Evolutionary conservation across 2,888 invertebrate species (phyloP).

Genomic region (Agriotes lineatus): DNA sequence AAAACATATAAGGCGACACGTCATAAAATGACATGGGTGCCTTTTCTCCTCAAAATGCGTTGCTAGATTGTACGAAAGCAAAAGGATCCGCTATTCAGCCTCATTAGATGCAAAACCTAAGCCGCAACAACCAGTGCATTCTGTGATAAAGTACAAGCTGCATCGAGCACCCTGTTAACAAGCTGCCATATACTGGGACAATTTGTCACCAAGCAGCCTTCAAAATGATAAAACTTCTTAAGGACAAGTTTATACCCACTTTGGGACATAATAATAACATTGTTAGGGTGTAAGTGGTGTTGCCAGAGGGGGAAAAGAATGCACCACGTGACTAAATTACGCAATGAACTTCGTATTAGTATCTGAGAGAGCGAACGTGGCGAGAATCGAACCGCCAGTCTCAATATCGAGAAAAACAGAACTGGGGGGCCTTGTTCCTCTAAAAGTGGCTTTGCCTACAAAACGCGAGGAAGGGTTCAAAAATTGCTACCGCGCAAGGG

Average conservation of each 20-base stretch:
- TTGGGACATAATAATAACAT: slow-evolving; percentile 60
- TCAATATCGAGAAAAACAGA: slow-evolving; percentile 38
- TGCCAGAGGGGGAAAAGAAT: slow-evolving; percentile 58
- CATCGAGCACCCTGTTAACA: slow-evolving; percentile 3
- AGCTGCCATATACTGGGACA: slow-evolving; percentile 24
- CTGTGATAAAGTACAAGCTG: background rate
- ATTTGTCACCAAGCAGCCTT: slow-evolving; percentile 38
- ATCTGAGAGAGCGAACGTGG: slow-evolving; percentile 42
- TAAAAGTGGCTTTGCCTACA: slow-evolving; percentile 29
- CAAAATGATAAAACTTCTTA: slow-evolving; percentile 50
- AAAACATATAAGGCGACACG: no score
- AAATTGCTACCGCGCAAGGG: background rate
- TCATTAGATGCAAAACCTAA: no score
- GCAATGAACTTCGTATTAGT: slow-evolving; percentile 64
- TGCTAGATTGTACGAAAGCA: no score
- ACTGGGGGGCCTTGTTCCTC: slow-evolving; percentile 16
- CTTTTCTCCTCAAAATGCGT: no score
- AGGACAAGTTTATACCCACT: slow-evolving; percentile 59
- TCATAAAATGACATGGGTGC: no score
- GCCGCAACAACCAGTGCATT: no score
- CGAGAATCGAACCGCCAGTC: slow-evolving; percentile 36
- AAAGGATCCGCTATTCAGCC: no score
- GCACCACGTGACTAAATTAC: slow-evolving; percentile 66
- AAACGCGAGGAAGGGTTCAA: background rate
- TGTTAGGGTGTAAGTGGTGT: slow-evolving; percentile 56